Percentiles rank a stretch among this genome's conserved stretches.
These are phyloP conservation scores for Microtus pennsylvanicus DNA, from an alignment of 2,113 vertebrate genomes.

Conservation along the genomic window DNA sequence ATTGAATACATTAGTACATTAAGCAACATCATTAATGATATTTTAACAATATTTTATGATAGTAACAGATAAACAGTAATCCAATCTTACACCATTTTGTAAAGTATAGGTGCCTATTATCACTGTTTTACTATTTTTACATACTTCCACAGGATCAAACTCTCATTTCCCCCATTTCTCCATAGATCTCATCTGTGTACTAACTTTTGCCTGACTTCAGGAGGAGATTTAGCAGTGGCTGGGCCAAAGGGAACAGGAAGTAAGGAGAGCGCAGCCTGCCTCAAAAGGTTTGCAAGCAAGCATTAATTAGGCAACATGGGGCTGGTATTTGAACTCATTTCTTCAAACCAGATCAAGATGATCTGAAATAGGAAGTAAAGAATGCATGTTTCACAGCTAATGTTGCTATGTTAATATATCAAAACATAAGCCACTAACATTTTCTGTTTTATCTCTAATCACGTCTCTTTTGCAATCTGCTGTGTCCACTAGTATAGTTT, in stretches of 20 bases:
- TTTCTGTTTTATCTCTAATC: slow-evolving; percentile 33
- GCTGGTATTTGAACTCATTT: slow-evolving; percentile 56
- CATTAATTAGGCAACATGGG: slow-evolving; percentile 59
- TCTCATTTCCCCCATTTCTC: not conserved
- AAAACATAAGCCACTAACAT: slow-evolving; percentile 52
- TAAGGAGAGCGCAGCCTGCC: slow-evolving; percentile 48
- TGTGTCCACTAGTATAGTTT: not conserved
- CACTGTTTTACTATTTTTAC: slow-evolving; percentile 9
- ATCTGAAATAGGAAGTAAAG: slow-evolving; percentile 61
- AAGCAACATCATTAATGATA: slow-evolving; percentile 56
- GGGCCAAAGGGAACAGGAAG: not conserved
- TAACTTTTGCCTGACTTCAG: slow-evolving; percentile 27
- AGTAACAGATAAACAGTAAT: slow-evolving; percentile 33
- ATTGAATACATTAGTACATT: slow-evolving; percentile 52
- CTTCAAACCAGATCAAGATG: slow-evolving; percentile 64
- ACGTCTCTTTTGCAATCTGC: slow-evolving; percentile 49
- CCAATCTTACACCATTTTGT: slow-evolving; percentile 52
- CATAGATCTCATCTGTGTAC: not conserved
- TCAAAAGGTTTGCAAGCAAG: slow-evolving; percentile 55
- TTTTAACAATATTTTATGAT: slow-evolving; percentile 57
- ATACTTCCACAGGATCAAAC: not conserved
- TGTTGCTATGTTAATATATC: slow-evolving; percentile 46
- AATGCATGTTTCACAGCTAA: slow-evolving; percentile 51
- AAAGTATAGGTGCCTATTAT: slow-evolving; percentile 64
- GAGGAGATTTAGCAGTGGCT: not conserved